Conservation (phyloP, 2,797 vertebrate species). For the Triplophysa bombifrons region DNA sequence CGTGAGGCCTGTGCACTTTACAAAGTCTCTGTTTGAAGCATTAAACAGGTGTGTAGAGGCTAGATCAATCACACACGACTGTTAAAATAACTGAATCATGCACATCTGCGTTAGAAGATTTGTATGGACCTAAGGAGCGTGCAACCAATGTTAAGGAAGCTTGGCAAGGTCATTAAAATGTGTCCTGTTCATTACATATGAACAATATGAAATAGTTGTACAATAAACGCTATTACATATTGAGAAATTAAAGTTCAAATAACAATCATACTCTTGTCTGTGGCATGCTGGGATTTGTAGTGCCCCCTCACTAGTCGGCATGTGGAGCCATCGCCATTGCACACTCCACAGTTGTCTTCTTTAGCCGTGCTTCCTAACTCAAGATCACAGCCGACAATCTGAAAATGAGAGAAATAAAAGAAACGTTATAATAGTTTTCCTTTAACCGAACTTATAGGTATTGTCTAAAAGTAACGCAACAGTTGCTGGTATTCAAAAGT, state of each 20-base stretch:
- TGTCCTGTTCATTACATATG: not conserved
- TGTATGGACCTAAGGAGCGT: slow-evolving; percentile 3
- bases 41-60: slow-evolving; percentile 26
- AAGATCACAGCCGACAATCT: slow-evolving; percentile 97
- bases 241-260: not conserved
- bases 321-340: slow-evolving; percentile 92
- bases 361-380: slow-evolving; percentile 92
- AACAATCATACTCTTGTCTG: slow-evolving; percentile 85
- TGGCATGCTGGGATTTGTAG: slow-evolving; percentile 90
- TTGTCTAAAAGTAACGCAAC: too few species aligned
- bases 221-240: not conserved
- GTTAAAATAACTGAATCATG: not conserved
- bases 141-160: slow-evolving; percentile 32
- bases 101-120: slow-evolving; percentile 13
- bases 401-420: slow-evolving; percentile 33
- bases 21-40: slow-evolving; percentile 26
- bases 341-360: slow-evolving; percentile 96
- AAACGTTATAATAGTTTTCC: too few species aligned
- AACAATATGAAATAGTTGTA: not conserved
- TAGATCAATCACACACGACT: slow-evolving; percentile 48
- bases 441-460: too few species aligned
- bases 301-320: slow-evolving; percentile 94
- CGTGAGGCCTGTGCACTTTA: slow-evolving; percentile 10
- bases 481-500: too few species aligned
- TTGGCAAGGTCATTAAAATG: slow-evolving; percentile 31